Base-by-base conservation (phyloP, 1,140 invertebrate genomes). In the Penaeus chinensis region DNA sequence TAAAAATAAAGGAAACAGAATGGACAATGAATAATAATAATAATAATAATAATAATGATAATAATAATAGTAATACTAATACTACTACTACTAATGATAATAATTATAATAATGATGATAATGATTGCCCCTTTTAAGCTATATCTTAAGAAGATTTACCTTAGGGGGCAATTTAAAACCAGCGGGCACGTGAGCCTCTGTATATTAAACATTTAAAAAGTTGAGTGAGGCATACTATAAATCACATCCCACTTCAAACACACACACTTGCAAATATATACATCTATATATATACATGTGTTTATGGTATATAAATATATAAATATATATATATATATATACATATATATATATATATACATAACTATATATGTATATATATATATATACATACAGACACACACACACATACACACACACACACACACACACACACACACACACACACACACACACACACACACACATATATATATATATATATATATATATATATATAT, bases 271-370 rank as follows among this genome's bases (percentile, higher is more conserved):
- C 27, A 69, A n/a, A 69, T 69, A 69, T 69, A 69, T 69, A 69
- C 27, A 7, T 7, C 22, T 69, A 69, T 69, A 4, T 7, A 69
- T 69, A 69, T 69, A 69, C 27, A 69, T 69, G 18, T 69, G 27
- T 69, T 24, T 4, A 69, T 7, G 22, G 27, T 69, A 69, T 69
- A 69, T 4, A 69, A n/a, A 69, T 69, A 69, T 69, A 69, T 69
- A 69, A n/a, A 69, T 69, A 69, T 69, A 69, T 69, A 69, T 69
- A 69, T 69, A 69, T 20, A 69, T 69, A 69, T 69, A 69, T 69
- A 69, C 13, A 69, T 69, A 69, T 69, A 69, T 69, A 69, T 69
- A 69, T 69, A 69, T 69, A 69, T 69, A 69, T 69, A 69, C 13
- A 69, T 69, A 69, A 1, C 4, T 69, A 69, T 69, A 69, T 69